These are phyloP conservation scores for Latrodectus geometricus DNA, from an alignment of 1,140 invertebrate species.

Conservation along the genomic window DNA sequence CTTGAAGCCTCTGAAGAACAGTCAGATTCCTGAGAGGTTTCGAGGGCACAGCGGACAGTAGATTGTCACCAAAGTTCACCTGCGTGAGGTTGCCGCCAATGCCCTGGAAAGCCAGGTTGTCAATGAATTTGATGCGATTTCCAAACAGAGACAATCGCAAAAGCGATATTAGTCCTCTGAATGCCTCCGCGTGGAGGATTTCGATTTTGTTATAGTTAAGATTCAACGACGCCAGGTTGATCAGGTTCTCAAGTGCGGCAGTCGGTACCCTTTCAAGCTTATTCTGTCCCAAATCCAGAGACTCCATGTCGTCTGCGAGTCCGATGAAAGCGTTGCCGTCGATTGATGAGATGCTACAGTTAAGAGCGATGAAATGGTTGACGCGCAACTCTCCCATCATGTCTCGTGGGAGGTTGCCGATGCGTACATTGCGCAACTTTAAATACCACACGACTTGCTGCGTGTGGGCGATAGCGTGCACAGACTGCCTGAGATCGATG, in stretches of 20 bases:
- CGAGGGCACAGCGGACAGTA: conserved; percentile 62
- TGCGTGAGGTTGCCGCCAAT: conserved; percentile 64
- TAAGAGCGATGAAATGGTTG: conserved; percentile 86
- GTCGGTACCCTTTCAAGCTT: conserved; percentile 63
- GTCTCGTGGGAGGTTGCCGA: conserved; percentile 83
- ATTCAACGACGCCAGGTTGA: conserved; percentile 62
- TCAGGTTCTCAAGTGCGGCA: conserved; percentile 58
- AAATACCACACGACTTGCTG: conserved; percentile 77
- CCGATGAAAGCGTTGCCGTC: conserved; percentile 61
- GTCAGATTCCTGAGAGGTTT: conserved; percentile 60
- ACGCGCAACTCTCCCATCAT: conserved; percentile 89
- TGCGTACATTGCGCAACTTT: conserved; percentile 83
- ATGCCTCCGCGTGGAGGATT: conserved; percentile 61
- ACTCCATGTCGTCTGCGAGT: conserved; percentile 66
- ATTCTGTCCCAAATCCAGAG: conserved; percentile 66
- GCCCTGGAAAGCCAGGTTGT: conserved; percentile 63
- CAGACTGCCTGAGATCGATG: conserved; percentile 80
- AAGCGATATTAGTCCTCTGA: conserved; percentile 64
- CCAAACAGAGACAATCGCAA: conserved; percentile 64
- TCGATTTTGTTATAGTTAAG: conserved; percentile 65
- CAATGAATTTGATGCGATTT: conserved; percentile 64
- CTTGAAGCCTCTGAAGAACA: conserved; percentile 62
- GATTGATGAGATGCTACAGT: conserved; percentile 70
- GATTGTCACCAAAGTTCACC: conserved; percentile 65
- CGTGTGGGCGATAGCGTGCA: conserved; percentile 76